These are phyloP conservation scores for Kryptolebias ocellatus DNA, from an alignment of 2,797 vertebrate species.

Conservation along the genomic window DNA sequence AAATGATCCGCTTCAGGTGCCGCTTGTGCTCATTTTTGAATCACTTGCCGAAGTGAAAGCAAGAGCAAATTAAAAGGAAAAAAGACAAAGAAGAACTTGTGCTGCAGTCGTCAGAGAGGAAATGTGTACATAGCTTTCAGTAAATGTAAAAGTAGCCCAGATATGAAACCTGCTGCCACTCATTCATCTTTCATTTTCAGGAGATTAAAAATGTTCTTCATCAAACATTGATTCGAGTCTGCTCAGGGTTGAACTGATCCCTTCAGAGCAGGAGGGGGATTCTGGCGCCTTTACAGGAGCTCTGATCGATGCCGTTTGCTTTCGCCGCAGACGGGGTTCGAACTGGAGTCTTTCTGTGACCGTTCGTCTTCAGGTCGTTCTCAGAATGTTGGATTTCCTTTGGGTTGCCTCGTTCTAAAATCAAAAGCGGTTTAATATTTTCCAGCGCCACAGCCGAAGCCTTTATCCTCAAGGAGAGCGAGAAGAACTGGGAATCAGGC, in stretches of 20 bases:
- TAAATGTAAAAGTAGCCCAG: background rate
- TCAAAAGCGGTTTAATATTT: slow-evolving; percentile 19
- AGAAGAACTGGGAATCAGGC: slow-evolving; percentile 10
- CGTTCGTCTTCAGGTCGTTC: slow-evolving; percentile 32
- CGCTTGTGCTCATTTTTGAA: slow-evolving; percentile 2
- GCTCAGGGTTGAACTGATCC: slow-evolving; percentile 55
- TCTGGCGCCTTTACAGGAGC: slow-evolving; percentile 48
- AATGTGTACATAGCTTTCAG: background rate
- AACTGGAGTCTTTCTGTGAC: slow-evolving; percentile 10
- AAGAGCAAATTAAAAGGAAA: too few species aligned
- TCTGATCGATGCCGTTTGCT: slow-evolving; percentile 35
- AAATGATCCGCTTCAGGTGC: background rate
- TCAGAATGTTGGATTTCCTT: slow-evolving; percentile 22
- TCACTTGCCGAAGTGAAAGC: background rate
- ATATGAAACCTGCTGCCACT: slow-evolving; percentile 9
- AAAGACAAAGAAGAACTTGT: background rate
- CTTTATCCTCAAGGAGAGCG: slow-evolving; percentile 23
- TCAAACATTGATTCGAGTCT: slow-evolving; percentile 40
- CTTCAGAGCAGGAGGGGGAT: slow-evolving; percentile 40
- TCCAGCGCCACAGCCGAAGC: slow-evolving; percentile 22
- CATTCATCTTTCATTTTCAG: slow-evolving; percentile 8
- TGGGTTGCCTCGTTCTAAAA: background rate
- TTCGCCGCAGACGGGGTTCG: slow-evolving; percentile 40
- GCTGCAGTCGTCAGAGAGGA: background rate
- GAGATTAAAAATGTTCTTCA: slow-evolving; percentile 16